Evolutionary conservation across 2,113 vertebrate species (phyloP).

Genomic region (Sclerurus mexicanus): DNA sequence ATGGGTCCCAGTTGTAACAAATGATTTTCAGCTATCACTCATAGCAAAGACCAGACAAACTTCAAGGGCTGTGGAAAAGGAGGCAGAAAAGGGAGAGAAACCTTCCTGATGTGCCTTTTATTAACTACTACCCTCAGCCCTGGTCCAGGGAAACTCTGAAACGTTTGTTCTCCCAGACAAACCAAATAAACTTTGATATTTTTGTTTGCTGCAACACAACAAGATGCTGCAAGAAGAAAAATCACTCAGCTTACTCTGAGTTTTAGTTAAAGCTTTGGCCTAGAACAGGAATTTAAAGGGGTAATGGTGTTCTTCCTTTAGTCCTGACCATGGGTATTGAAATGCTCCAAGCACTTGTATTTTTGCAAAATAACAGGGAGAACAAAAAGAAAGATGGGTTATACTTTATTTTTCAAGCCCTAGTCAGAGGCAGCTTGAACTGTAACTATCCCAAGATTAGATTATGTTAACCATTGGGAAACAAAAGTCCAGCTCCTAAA

Average conservation of each 20-base stretch:
- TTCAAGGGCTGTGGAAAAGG: neutral
- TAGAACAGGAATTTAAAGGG: neutral
- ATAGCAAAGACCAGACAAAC: neutral
- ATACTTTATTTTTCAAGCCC: neutral
- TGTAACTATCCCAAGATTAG: neutral
- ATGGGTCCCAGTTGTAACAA: neutral
- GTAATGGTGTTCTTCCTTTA: neutral
- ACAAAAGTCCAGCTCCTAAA: neutral
- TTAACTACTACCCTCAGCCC: neutral
- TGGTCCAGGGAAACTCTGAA: neutral
- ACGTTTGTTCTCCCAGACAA: neutral
- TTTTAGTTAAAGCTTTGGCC: neutral
- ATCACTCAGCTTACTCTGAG: neutral
- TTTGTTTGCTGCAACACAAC: neutral
- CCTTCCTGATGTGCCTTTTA: neutral
- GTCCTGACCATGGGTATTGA: neutral
- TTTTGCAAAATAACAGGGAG: neutral
- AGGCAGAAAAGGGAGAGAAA: neutral
- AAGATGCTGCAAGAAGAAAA: neutral
- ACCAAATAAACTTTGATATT: neutral
- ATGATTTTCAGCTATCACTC: neutral
- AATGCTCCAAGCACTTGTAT: neutral
- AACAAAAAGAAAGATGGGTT: neutral
- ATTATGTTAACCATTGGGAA: neutral
- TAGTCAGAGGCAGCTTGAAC: neutral